Evolutionary conservation across 2,888 invertebrate species (phyloP).

Genomic region (Synergus japonicus): DNA sequence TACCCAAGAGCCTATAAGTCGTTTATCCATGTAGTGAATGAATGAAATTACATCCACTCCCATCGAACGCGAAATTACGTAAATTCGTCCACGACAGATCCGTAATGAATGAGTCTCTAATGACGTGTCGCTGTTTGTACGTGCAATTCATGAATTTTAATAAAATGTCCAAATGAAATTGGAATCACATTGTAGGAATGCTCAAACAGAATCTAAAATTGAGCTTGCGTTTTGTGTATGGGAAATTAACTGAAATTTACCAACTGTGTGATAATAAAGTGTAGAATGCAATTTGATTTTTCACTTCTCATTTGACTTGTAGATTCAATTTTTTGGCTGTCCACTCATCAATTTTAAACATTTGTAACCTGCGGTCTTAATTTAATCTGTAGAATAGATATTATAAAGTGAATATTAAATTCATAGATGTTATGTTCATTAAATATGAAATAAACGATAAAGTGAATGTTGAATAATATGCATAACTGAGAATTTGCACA

Average conservation of each 20-base stretch:
- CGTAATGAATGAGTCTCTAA: slow-evolving; percentile 36
- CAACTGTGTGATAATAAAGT: background rate
- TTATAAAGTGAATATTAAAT: too few species aligned
- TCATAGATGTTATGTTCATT: too few species aligned
- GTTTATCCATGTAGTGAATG: slow-evolving; percentile 18
- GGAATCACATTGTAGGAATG: background rate
- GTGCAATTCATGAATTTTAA: slow-evolving; percentile 30
- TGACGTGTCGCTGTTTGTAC: slow-evolving; percentile 26
- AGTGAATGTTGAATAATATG: background rate
- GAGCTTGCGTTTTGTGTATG: background rate
- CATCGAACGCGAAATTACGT: slow-evolving; percentile 30
- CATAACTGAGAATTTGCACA: slow-evolving; percentile 20
- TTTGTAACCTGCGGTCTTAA: too few species aligned
- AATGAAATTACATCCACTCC: slow-evolving; percentile 11
- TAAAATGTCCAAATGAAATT: slow-evolving; percentile 21
- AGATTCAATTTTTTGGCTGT: background rate
- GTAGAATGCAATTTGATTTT: background rate
- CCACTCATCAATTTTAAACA: too few species aligned
- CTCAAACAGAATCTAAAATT: slow-evolving; percentile 15
- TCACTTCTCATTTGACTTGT: background rate
- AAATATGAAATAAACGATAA: background rate
- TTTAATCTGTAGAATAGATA: too few species aligned
- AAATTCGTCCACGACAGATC: slow-evolving; percentile 13
- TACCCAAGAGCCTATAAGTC: background rate
- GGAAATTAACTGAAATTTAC: slow-evolving; percentile 10